Evolutionary conservation across 2,888 invertebrate species (phyloP), one percentile per base, ranked within the genome.

Genomic region (Dolichopus griseipennis): DNA sequence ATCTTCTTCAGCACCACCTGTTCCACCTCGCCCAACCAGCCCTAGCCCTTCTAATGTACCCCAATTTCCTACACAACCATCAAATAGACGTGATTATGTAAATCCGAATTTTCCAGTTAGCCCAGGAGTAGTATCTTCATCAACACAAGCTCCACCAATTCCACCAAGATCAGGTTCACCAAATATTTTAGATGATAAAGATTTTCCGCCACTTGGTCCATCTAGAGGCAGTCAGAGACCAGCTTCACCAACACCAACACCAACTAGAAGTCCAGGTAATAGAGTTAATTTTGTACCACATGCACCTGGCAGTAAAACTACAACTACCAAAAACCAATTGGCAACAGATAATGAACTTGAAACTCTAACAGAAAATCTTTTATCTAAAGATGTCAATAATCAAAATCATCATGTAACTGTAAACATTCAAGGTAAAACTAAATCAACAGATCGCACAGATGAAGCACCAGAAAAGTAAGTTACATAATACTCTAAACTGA

Each of bases 391-490:
- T 76, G 81, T 80, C 0, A 92, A 91, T 78, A 92, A 91, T 78
- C 90, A 89, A 62, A 86, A 89, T 8, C 87, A 82, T 75, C 85
- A 86, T 72, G 83, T 92, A n/a, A 87, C 85, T 0, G 76, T 92
- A 2, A 90, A 92, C 78, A 84, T 87, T 70, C 93, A 93, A 82
- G 88, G 88, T 71, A 87, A 87, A 78, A 92, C 92, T 0, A 85
- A 87, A 2, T 89, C 90, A 10, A 85, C 85, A 66, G 88, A 88
- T 20, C 82, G 81, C 67, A 84, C 82, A 18, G 93, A 93, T 77
- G 87, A 88, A 78, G 91, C 93, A 9, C 87, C 91, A 34, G 80
- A 84, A 73, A 89, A 90, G 92, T 93, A 84, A 87, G 89, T 67
- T 34, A 9, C 61, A n/a, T 20, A 9, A n/a, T n/a, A n/a, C n/a